phyloP scores from a whole-genome alignment of 2,113 vertebrate genomes.

The Camelus bactrianus region DNA sequence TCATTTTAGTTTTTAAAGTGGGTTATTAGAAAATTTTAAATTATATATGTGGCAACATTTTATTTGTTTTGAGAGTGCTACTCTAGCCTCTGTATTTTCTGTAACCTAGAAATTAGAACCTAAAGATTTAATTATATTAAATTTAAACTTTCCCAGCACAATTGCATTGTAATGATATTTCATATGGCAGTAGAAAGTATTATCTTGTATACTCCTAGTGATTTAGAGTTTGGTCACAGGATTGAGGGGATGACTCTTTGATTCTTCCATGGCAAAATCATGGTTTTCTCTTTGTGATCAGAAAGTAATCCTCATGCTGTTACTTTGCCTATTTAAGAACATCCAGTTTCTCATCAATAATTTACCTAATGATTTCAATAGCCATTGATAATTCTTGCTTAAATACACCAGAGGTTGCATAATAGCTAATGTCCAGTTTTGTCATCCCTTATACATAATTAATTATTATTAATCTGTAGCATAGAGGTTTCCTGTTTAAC shows the following conservation, averaged over 20 bases:
- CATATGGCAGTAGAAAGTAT: background rate
- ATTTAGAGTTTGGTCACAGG: background rate
- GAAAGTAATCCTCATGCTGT: background rate
- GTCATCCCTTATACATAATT: background rate
- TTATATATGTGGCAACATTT: background rate
- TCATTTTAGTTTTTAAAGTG: slow-evolving; percentile 26
- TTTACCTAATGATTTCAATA: background rate
- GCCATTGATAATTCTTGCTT: background rate
- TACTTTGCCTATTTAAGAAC: background rate
- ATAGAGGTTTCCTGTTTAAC: background rate
- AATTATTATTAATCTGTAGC: background rate
- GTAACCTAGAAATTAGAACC: background rate
- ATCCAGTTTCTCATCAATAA: background rate
- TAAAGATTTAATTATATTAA: background rate
- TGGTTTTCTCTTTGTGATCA: background rate
- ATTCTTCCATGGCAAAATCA: background rate
- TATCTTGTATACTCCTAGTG: too few relatives aligned
- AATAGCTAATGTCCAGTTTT: background rate
- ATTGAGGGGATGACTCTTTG: background rate
- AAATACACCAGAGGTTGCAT: background rate
- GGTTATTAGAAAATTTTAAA: background rate
- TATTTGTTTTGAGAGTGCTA: background rate
- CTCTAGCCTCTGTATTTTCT: background rate
- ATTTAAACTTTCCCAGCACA: background rate
- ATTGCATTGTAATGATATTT: background rate